These are phyloP conservation scores for Dynastes maya DNA, from an alignment of 2,888 invertebrate genomes.

Conservation along the genomic window DNA sequence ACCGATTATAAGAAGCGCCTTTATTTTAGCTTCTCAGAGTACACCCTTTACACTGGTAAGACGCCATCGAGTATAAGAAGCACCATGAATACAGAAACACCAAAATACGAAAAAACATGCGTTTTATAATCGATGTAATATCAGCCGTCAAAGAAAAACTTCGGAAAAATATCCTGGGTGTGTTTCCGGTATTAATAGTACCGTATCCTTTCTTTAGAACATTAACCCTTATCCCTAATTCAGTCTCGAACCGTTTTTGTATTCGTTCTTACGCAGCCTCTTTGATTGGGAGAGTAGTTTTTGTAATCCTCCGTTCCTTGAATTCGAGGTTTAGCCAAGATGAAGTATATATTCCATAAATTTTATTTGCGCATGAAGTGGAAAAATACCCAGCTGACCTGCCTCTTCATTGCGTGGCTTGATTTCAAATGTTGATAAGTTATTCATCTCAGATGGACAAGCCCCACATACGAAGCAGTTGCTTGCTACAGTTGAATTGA, in stretches of 20 bases:
- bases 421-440: background rate
- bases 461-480: slow-evolving; percentile 40
- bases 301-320: slow-evolving; percentile 59
- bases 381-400: slow-evolving; percentile 55
- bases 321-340: slow-evolving; percentile 59
- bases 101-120: too few species aligned
- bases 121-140: too few species aligned
- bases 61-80: too few species aligned
- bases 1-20: slow-evolving; percentile 9
- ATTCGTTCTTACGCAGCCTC: slow-evolving; percentile 56
- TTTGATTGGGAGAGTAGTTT: slow-evolving; percentile 32
- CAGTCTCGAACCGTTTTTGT: slow-evolving; percentile 51
- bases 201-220: slow-evolving; percentile 4
- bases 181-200: slow-evolving; percentile 52
- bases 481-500: slow-evolving; percentile 22
- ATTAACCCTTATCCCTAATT: slow-evolving; percentile 54
- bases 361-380: slow-evolving; percentile 59
- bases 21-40: too few species aligned
- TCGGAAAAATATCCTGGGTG: background rate
- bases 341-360: slow-evolving; percentile 60
- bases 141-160: too few species aligned
- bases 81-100: too few species aligned
- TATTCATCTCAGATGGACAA: slow-evolving; percentile 31
- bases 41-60: too few species aligned
- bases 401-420: background rate